phyloP scores from a whole-genome alignment of 1,140 invertebrate genomes.

The Laupala kohalensis region DNA sequence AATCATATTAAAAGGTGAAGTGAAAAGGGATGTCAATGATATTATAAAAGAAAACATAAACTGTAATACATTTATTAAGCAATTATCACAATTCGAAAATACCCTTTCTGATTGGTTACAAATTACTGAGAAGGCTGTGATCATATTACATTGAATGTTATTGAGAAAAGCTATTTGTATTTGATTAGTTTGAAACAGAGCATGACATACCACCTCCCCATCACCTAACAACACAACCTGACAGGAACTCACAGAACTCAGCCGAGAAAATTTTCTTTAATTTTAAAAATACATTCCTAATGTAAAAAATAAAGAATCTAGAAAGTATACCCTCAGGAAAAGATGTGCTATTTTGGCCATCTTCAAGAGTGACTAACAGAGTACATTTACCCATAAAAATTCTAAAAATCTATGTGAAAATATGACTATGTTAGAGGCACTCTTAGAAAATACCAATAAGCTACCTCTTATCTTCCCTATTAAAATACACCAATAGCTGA shows the following conservation, averaged over 20 bases:
- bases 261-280: background rate
- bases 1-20: background rate
- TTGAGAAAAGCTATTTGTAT: background rate
- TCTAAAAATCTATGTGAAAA: background rate
- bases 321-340: background rate
- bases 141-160: background rate
- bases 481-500: background rate
- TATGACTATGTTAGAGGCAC: background rate
- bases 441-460: background rate
- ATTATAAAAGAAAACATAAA: slow-evolving; percentile 1
- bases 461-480: background rate
- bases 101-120: slow-evolving; percentile 1
- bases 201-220: slow-evolving; percentile 3
- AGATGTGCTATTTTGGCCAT: background rate
- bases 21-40: background rate
- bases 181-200: background rate
- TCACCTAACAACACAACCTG: background rate
- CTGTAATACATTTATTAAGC: slow-evolving; percentile 13
- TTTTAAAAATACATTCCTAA: background rate
- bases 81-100: slow-evolving; percentile 13
- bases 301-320: background rate
- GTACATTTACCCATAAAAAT: background rate
- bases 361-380: background rate
- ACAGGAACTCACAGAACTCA: background rate
- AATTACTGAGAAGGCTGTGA: slow-evolving; percentile 1